Evolutionary conservation across 2,888 invertebrate genomes (phyloP).

Genomic region (Lordiphosa andalusiaca): DNA sequence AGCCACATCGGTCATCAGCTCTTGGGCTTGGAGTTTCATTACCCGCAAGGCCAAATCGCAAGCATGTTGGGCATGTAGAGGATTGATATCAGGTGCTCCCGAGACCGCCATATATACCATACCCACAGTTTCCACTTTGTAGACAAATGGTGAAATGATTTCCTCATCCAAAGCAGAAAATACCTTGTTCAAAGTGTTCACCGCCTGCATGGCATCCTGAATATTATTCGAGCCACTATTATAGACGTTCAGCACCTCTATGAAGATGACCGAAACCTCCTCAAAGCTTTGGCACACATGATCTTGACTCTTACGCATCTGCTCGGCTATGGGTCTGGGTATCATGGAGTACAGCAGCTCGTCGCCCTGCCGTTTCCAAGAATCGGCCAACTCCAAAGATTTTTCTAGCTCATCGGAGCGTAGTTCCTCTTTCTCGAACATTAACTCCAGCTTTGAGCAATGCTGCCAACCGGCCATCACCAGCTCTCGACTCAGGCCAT

Average conservation of each 20-base stretch:
- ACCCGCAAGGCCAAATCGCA: constrained; percentile 90
- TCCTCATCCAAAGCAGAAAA: constrained; percentile 92
- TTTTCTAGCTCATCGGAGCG: constrained; percentile 89
- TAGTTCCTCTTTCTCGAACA: constrained; percentile 91
- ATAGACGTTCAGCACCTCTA: constrained; percentile 78
- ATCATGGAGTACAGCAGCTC: constrained; percentile 95
- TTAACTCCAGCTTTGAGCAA: constrained; percentile 88
- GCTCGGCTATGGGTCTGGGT: constrained; percentile 91
- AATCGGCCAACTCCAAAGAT: constrained; percentile 88
- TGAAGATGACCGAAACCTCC: constrained; percentile 80
- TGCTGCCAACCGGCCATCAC: constrained; percentile 93
- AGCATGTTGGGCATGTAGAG: constrained; percentile 88
- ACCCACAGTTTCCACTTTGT: constrained; percentile 97
- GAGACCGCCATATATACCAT: constrained; percentile 95
- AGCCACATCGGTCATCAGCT: constrained; percentile 83
- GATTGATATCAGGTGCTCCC: constrained; percentile 89
- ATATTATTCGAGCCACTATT: constrained; percentile 75
- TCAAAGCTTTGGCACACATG: constrained; percentile 88
- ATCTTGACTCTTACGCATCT: constrained; percentile 88
- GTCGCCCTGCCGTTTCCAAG: constrained; percentile 92
- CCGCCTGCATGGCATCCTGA: constrained; percentile 87
- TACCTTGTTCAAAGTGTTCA: constrained; percentile 91
- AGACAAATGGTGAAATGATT: constrained; percentile 91
- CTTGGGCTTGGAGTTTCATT: constrained; percentile 85
- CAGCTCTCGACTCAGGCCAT: constrained; percentile 91